Conservation (phyloP, 2,797 vertebrate genomes). For the Masticophis lateralis region DNA sequence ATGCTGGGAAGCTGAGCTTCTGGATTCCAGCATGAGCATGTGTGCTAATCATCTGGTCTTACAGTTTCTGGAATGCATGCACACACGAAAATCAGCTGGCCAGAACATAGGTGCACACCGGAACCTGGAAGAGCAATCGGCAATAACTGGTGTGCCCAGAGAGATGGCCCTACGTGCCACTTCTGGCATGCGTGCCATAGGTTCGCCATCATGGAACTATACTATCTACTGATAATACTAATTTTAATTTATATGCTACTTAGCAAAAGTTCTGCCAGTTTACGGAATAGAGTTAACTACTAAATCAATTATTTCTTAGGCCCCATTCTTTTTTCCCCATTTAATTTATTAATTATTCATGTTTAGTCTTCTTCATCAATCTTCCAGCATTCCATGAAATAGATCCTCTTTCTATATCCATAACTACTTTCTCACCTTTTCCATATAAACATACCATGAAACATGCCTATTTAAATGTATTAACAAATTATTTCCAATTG, state of each 20-base stretch:
- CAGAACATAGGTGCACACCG: accelerated
- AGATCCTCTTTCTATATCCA: background rate
- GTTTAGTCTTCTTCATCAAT: background rate
- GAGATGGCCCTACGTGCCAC: no score
- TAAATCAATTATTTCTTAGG: background rate
- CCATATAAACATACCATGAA: background rate
- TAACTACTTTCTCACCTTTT: background rate
- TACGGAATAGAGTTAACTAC: background rate
- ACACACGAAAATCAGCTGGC: no score
- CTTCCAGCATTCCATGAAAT: background rate
- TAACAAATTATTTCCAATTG: background rate
- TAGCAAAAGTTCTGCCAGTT: background rate
- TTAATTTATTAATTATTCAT: background rate
- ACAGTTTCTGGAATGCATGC: no score
- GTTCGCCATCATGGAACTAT: background rate
- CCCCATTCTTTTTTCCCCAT: background rate
- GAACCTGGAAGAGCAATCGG: no score
- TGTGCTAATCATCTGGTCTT: no score
- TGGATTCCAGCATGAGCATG: no score
- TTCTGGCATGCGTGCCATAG: no score
- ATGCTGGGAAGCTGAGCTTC: no score
- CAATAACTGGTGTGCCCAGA: no score
- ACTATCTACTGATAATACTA: background rate
- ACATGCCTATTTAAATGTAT: background rate
- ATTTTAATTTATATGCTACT: background rate